Conservation (phyloP, 2,797 vertebrate genomes). For the Chelon auratus region DNA sequence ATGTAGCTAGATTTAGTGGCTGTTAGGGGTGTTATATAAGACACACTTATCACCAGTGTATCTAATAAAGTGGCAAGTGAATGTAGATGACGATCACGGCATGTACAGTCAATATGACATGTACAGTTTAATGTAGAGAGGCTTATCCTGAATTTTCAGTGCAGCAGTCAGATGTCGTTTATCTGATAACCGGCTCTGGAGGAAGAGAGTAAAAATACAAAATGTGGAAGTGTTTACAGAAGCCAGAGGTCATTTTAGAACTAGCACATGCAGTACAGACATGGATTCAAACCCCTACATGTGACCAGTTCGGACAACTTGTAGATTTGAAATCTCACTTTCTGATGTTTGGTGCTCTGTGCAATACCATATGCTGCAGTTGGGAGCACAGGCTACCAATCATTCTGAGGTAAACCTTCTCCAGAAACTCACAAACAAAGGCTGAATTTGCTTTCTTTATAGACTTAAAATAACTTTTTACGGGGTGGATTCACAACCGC, state of each 20-base stretch:
- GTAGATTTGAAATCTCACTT: conserved; percentile 20
- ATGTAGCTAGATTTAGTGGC: too few relatives aligned
- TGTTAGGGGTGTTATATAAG: too few relatives aligned
- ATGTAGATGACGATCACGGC: too few relatives aligned
- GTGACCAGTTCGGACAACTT: conserved; percentile 23
- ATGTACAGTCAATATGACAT: too few relatives aligned
- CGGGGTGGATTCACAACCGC: conserved; percentile 42
- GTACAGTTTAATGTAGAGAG: too few relatives aligned
- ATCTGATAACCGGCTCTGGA: too few relatives aligned
- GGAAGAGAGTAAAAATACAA: background rate
- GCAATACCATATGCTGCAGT: conserved; percentile 22
- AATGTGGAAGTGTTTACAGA: too few relatives aligned
- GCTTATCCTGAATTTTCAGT: too few relatives aligned
- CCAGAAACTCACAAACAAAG: conserved; percentile 62
- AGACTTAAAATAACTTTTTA: conserved; percentile 64
- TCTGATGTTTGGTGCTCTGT: conserved; percentile 26
- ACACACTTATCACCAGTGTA: too few relatives aligned
- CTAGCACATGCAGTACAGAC: background rate
- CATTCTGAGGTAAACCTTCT: conserved; percentile 52
- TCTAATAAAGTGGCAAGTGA: too few relatives aligned
- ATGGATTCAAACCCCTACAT: conserved; percentile 19
- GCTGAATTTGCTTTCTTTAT: conserved; percentile 58
- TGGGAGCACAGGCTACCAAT: conserved; percentile 40
- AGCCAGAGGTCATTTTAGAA: too few relatives aligned
- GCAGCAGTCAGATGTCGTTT: too few relatives aligned